These are phyloP conservation scores for Mimachlamys varia DNA, from an alignment of 2,888 invertebrate genomes.

Conservation along the genomic window DNA sequence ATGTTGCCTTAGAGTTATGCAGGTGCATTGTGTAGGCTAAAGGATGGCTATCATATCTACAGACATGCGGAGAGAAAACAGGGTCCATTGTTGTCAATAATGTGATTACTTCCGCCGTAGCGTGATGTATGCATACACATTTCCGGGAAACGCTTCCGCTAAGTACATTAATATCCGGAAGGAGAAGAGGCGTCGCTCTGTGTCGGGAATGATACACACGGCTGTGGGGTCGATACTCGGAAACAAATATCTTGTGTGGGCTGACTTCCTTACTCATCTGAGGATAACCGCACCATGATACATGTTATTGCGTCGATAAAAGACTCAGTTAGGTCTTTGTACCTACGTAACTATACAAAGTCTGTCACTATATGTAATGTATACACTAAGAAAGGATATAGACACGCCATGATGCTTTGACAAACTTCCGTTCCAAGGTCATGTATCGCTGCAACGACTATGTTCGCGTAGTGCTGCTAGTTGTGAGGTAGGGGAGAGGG, in stretches of 20 bases:
- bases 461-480: not conserved
- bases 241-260: not conserved
- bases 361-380: not conserved
- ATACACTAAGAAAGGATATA: not conserved
- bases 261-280: not conserved
- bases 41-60: not conserved
- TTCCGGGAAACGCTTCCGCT: conserved; percentile 30
- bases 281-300: not conserved
- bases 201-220: not conserved
- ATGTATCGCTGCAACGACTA: not conserved
- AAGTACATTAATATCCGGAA: conserved; percentile 22
- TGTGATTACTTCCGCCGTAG: conserved; percentile 5
- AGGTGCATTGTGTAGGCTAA: not conserved
- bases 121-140: conserved; percentile 21
- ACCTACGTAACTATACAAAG: not conserved
- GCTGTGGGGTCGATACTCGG: not conserved
- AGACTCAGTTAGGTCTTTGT: not conserved
- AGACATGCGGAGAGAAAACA: not conserved
- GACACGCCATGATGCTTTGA: not conserved
- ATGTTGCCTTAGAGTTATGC: not conserved
- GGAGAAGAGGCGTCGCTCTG: not conserved
- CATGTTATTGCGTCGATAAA: not conserved
- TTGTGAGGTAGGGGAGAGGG: not conserved
- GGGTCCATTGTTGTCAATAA: conserved; percentile 4
- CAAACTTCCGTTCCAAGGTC: not conserved